These are phyloP conservation scores for Drosophila funebris DNA, from an alignment of 1,140 invertebrate species.

Conservation along the genomic window DNA sequence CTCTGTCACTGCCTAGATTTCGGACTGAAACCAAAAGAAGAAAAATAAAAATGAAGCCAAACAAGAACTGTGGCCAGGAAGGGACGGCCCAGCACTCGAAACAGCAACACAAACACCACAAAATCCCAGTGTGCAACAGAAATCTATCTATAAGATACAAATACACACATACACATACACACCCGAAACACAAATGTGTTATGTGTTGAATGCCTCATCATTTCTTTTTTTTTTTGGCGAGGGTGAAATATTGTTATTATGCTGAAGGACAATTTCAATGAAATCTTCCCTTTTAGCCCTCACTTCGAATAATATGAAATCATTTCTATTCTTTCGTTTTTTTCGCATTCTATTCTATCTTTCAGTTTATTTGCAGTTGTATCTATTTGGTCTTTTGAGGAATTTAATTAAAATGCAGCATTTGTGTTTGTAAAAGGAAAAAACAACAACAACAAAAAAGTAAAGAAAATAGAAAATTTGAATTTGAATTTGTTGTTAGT, in stretches of 20 bases:
- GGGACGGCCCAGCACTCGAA: conserved; percentile 13
- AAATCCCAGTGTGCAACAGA: conserved; percentile 50
- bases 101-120: conserved; percentile 37
- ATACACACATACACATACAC: conserved; percentile 5
- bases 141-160: conserved; percentile 49
- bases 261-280: conserved; percentile 34
- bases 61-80: conserved; percentile 44
- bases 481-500: conserved; percentile 21
- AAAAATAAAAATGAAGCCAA: conserved; percentile 51
- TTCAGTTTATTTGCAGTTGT: conserved; percentile 21
- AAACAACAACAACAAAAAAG: neutral
- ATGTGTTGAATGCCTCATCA: conserved; percentile 36
- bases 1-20: neutral
- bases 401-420: conserved; percentile 47
- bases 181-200: conserved; percentile 15
- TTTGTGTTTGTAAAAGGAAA: conserved; percentile 8
- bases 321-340: conserved; percentile 29
- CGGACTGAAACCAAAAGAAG: conserved; percentile 11
- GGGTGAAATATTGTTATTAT: conserved; percentile 57
- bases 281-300: conserved; percentile 25
- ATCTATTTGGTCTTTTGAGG: conserved; percentile 15
- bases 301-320: conserved; percentile 30
- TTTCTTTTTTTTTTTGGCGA: conserved; percentile 39
- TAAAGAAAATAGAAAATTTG: conserved; percentile 17
- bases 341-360: neutral